Base-by-base conservation (phyloP, 2,797 vertebrate species). In the Ctenochaetus hawaiiensis region DNA sequence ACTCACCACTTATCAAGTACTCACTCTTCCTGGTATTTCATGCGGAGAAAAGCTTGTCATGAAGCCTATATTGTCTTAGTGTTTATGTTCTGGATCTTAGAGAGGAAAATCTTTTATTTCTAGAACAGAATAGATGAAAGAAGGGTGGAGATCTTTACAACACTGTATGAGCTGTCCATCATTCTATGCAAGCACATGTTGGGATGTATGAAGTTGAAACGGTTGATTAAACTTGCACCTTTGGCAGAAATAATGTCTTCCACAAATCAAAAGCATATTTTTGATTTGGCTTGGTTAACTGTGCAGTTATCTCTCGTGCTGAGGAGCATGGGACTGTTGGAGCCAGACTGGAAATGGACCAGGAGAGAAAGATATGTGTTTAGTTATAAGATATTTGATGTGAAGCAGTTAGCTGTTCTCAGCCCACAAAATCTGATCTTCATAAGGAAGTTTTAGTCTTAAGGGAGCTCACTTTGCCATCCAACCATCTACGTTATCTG, bases 211-310 rank as follows among this genome's bases (percentile, higher is more conserved):
- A 47, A 72, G 57, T 64, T 62, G 59, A 43, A 75, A 47, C 14
- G 8, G 26, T 45, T 37, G 34, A 69, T 62, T 75, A 58, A 80
- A 61, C 53, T 67, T 1, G 37, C n/a, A 62, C 18, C 30, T 70
- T 67, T 67, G 78, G 80, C 79, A 81, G 68, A 76, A 77, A 66
- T 30, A 51, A 59, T 26, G 43, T 64, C 41, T 69, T 30, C 57
- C 45, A 61, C 73, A 84, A 89, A 86, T 89, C 61, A 65, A 77
- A 85, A 85, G 75, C 85, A 86, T 71, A 52, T 75, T 86, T 83
- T 49, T 63, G 63, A 69, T 82, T 78, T 87, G 81, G 84, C 79
- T 45, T 30, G 0, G 62, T 61, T 47, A 6, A 13, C 39, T n/a
- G 66, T 59, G 47, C 74, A 62, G 66, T 74, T 68, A 51, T 81